A percentile compares a stretch with the other conserved stretches of the same genome.
phyloP scores from a whole-genome alignment of 2,888 invertebrate genomes.

The Synanthedon andrenaeformis region DNA sequence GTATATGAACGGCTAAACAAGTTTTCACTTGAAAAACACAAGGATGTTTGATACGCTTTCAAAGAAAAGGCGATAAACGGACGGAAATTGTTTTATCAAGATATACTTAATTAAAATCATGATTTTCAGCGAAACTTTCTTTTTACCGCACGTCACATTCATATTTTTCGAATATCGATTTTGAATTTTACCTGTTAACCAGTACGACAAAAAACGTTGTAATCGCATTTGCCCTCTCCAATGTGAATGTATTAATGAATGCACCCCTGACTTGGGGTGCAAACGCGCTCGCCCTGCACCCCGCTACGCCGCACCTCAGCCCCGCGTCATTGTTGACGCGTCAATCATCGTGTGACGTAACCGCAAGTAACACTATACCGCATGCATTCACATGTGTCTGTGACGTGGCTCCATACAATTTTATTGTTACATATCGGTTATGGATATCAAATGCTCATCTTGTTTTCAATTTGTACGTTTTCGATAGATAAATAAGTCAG shows the following conservation, averaged over 20 bases:
- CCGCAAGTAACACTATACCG: slow-evolving; percentile 15
- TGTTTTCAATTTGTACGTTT: too few species aligned
- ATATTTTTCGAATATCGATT: too few species aligned
- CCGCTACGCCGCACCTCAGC: slow-evolving; percentile 9
- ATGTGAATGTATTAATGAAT: slow-evolving; percentile 13
- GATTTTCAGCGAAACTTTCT: too few species aligned
- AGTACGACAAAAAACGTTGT: slow-evolving; percentile 11
- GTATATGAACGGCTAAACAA: too few species aligned
- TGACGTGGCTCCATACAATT: slow-evolving; percentile 5
- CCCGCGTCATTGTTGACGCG: slow-evolving; percentile 18
- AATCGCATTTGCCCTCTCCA: slow-evolving; percentile 16
- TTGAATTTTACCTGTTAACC: slow-evolving; percentile 9
- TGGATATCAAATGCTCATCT: slow-evolving; percentile 1
- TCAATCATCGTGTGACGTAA: slow-evolving; percentile 22
- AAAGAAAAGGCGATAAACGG: too few species aligned
- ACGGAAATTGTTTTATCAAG: too few species aligned
- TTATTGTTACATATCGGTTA: background rate
- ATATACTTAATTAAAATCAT: too few species aligned
- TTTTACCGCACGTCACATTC: too few species aligned
- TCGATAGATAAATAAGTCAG: too few species aligned
- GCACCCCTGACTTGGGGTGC: slow-evolving; percentile 11
- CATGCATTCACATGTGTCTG: slow-evolving; percentile 22
- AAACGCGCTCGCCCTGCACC: slow-evolving; percentile 5
- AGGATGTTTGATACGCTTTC: too few species aligned
- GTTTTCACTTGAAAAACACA: too few species aligned